Percentiles rank a stretch among this genome's conserved stretches.
These are phyloP conservation scores for Hucho hucho DNA, from an alignment of 2,113 vertebrate genomes.

Conservation along the genomic window DNA sequence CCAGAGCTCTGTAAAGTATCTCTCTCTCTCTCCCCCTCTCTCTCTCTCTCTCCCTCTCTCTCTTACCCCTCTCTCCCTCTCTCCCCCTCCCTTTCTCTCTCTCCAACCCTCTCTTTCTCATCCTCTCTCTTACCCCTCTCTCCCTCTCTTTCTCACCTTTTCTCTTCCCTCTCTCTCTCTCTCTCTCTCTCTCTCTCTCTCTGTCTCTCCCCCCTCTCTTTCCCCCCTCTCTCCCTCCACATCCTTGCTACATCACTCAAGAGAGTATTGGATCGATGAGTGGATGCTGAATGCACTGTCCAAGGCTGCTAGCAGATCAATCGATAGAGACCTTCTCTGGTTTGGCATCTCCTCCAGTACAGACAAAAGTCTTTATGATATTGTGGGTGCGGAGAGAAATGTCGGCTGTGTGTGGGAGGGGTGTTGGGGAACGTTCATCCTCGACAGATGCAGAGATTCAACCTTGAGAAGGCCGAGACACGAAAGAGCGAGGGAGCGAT, in stretches of 20 bases:
- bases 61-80: no score
- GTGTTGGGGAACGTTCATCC: background rate
- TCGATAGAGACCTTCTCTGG: background rate
- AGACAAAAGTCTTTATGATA: constrained; percentile 4
- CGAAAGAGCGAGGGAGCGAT: background rate
- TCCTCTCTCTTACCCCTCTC: no score
- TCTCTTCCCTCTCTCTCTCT: background rate
- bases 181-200: background rate
- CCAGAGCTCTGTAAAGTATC: no score
- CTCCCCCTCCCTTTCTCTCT: no score
- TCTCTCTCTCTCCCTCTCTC: background rate
- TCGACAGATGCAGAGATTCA: background rate
- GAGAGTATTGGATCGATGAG: constrained; percentile 5
- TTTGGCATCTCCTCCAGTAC: background rate
- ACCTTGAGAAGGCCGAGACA: background rate
- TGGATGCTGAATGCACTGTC: background rate
- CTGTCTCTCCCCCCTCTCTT: no score
- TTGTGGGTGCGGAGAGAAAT: constrained; percentile 10
- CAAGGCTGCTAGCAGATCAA: constrained; percentile 10
- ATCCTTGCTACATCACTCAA: background rate
- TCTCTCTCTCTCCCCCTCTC: background rate
- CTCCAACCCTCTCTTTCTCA: no score
- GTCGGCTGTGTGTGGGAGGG: background rate
- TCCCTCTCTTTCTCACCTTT: background rate
- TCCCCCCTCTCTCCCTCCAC: background rate